phyloP scores from a whole-genome alignment of 2,888 invertebrate species.

The Penaeus monodon region DNA sequence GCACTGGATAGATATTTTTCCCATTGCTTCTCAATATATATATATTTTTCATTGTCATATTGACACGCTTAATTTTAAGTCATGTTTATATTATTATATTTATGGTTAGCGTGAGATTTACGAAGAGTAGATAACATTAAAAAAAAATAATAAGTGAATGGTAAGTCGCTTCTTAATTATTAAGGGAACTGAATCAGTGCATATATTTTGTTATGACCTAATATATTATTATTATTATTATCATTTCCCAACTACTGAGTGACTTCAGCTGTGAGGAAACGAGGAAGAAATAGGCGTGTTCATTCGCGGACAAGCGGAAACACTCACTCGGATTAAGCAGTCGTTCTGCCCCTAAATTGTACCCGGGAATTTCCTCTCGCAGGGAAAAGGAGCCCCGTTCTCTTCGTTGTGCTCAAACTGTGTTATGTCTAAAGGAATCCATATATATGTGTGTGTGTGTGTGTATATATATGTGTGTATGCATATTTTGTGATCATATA shows the following conservation, averaged over 20 bases:
- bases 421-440: background rate
- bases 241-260: too few species aligned
- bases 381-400: too few species aligned
- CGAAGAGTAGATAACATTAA: conserved; percentile 1
- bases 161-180: background rate
- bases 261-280: too few species aligned
- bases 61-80: conserved; percentile 29
- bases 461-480: background rate
- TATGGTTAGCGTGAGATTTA: conserved; percentile 11
- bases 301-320: too few species aligned
- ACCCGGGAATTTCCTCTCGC: background rate
- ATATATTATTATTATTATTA: too few species aligned
- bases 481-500: background rate
- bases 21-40: background rate
- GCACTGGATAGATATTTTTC: conserved; percentile 22
- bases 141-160: conserved; percentile 6
- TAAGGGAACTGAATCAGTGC: background rate
- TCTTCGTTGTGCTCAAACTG: conserved; percentile 8
- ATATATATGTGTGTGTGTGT: background rate
- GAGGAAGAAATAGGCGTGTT: too few species aligned
- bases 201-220: too few species aligned
- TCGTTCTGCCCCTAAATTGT: background rate
- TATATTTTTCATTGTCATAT: conserved; percentile 16
- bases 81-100: conserved; percentile 42
- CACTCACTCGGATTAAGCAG: too few species aligned